phyloP scores from a whole-genome alignment of 2,888 invertebrate species.

The Cyaniris semiargus region DNA sequence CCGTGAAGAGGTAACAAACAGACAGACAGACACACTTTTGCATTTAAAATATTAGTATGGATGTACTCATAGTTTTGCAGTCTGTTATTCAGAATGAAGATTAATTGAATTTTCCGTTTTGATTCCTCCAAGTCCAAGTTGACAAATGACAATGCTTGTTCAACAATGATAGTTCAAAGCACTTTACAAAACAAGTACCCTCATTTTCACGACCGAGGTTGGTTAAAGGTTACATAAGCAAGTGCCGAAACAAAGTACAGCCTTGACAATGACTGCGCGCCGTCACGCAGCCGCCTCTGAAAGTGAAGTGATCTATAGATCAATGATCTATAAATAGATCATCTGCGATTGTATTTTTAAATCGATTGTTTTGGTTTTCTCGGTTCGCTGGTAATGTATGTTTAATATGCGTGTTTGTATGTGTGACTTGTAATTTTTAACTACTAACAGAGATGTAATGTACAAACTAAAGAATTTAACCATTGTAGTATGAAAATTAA shows the following conservation, averaged over 20 bases:
- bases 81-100: no score
- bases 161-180: background rate
- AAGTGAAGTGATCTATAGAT: slow-evolving; percentile 35
- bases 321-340: slow-evolving; percentile 33
- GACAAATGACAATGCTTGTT: background rate
- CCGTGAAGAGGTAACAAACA: no score
- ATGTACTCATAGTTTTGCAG: no score
- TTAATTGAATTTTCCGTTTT: no score
- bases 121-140: background rate
- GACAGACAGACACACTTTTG: no score
- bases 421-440: background rate
- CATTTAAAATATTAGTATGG: no score
- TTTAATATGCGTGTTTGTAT: background rate
- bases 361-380: slow-evolving; percentile 20
- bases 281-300: slow-evolving; percentile 35
- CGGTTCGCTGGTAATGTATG: background rate
- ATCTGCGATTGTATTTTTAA: slow-evolving; percentile 26
- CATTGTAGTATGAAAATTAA: background rate
- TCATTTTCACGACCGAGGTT: background rate
- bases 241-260: slow-evolving; percentile 36
- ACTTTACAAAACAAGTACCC: background rate
- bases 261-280: slow-evolving; percentile 42
- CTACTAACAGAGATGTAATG: background rate
- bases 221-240: slow-evolving; percentile 36
- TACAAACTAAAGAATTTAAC: background rate